Evolutionary conservation across 2,888 invertebrate genomes (phyloP).

Genomic region (Notodonta ziczac): DNA sequence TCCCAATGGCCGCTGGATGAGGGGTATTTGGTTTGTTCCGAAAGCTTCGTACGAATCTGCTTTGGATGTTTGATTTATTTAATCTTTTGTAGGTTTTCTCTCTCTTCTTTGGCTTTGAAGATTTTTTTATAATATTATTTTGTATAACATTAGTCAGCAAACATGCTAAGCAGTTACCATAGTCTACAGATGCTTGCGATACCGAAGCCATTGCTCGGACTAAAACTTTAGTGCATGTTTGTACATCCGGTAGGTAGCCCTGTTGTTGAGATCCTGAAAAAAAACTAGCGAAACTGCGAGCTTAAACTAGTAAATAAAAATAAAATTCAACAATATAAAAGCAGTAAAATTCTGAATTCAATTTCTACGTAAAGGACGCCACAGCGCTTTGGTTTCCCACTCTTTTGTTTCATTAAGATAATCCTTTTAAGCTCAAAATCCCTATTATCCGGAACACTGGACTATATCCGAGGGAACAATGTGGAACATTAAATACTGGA

Average conservation of each 20-base stretch:
- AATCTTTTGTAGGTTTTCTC: neutral
- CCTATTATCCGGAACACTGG: conserved; percentile 21
- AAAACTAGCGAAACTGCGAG: no score
- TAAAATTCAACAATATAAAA: neutral
- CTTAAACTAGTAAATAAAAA: no score
- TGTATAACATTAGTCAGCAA: no score
- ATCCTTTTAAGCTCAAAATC: conserved; percentile 36
- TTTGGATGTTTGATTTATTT: neutral
- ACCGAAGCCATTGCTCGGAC: no score
- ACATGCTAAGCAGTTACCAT: no score
- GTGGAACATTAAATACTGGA: conserved; percentile 28
- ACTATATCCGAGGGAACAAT: conserved; percentile 22
- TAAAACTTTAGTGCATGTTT: no score
- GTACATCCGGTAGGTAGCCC: no score
- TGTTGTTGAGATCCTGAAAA: no score
- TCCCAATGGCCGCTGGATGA: conserved; percentile 29
- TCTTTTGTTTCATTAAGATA: conserved; percentile 34
- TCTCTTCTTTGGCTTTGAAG: neutral
- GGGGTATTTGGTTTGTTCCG: conserved; percentile 20
- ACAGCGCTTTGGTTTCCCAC: conserved; percentile 13
- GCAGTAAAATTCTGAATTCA: neutral
- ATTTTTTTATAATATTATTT: no score
- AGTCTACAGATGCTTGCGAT: no score
- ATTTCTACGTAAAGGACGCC: conserved; percentile 21
- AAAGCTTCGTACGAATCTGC: conserved; percentile 1